Base-by-base conservation (phyloP, 2,888 invertebrate genomes). In the Coelinius sp. region DNA sequence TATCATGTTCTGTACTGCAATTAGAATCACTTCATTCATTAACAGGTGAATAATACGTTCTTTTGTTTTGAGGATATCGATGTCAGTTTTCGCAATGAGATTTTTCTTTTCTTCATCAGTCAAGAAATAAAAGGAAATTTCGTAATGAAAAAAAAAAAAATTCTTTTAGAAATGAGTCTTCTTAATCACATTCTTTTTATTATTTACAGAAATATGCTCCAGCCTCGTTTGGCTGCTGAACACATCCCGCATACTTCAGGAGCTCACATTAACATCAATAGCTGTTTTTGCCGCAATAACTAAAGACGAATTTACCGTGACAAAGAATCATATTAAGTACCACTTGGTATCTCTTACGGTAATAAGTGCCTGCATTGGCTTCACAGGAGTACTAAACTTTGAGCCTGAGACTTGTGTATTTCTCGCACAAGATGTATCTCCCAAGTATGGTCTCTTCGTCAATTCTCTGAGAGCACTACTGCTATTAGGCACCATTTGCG, bases 331-430 rank as follows among this genome's bases (percentile, higher is more conserved):
- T 62, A 77, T 88, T 1, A 85, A 87, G 70, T 90, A 90, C 77
- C 90, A 90, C 76, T 75, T 90, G 73, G 88, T 86, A 46, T 89
- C 89, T 41, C 79, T 90, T 52, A 88, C 88, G 41, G 86, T 89
- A 53, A 85, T 90, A 38, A 88, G 89, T 66, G 86, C 88, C 3
- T 88, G 89, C 75, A 88, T 90, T 44, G 90, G 90, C 0, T 86
- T 89, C 7, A 89, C 90, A 3, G 89, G 89, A 0, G 85, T 90
- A 0, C 84, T 90, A 44, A 86, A 86, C 69, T 86, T 86, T 73
- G 86, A 86, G 68, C 84, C 85, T 5, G 81, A 86, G 7, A 76
- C 79, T n/a, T 86, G 86, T 70, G 86, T 85, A 22, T 86, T 86
- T 67, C 71, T 86, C 59, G 81, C 86, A 0, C 84, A 84, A 12